Percentiles rank a stretch among this genome's conserved stretches.
phyloP scores from a whole-genome alignment of 2,797 vertebrate genomes.

The Bovichtus diacanthus region DNA sequence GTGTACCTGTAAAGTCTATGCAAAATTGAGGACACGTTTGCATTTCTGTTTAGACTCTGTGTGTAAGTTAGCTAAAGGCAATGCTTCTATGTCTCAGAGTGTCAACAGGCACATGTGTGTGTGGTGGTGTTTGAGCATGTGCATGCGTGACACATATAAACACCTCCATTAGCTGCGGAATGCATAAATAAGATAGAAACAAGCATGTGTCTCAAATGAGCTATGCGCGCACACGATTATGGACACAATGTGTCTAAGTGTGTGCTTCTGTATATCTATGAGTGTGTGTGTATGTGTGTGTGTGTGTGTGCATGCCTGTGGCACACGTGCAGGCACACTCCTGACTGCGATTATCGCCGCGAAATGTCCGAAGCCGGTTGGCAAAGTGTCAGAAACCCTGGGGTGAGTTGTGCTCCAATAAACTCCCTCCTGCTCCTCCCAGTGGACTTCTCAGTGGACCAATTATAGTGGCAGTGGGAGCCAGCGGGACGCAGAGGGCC shows the following conservation, averaged over 20 bases:
- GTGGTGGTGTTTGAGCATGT: too few relatives aligned
- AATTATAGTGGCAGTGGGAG: slow-evolving; percentile 63
- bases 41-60: background rate
- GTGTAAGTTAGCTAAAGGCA: background rate
- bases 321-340: background rate
- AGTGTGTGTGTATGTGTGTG: background rate
- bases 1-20: background rate
- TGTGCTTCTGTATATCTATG: background rate
- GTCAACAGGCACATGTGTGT: too few relatives aligned
- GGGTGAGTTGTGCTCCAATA: slow-evolving; percentile 68
- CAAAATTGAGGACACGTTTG: background rate
- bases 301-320: background rate
- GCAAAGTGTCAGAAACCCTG: slow-evolving; percentile 54
- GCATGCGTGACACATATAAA: background rate
- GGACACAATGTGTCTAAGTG: background rate
- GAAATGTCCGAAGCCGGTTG: slow-evolving; percentile 38
- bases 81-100: too few relatives aligned
- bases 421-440: slow-evolving; percentile 57
- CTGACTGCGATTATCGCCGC: slow-evolving; percentile 52
- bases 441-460: slow-evolving; percentile 51
- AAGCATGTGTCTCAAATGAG: background rate
- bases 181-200: background rate
- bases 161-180: background rate
- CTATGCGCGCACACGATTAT: background rate
- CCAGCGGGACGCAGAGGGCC: slow-evolving; percentile 38